A percentile compares a stretch with the other conserved stretches of the same genome.
Conservation (phyloP, 2,797 vertebrate species). For the Onychomys leucogaster region DNA sequence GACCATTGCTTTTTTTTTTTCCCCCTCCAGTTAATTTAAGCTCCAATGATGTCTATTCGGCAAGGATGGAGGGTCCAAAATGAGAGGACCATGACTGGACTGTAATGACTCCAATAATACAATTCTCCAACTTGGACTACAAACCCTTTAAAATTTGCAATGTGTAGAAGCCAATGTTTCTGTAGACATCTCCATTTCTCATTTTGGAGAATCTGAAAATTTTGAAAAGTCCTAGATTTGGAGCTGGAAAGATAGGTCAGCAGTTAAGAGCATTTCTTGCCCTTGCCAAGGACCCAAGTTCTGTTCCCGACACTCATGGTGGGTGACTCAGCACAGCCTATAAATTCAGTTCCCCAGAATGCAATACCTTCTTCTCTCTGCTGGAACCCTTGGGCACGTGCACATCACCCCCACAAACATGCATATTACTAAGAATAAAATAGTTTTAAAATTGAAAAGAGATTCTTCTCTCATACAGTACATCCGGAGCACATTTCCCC, state of each 20-base stretch:
- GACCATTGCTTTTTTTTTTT: neutral
- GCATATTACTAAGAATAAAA: neutral
- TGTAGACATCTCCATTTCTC: neutral
- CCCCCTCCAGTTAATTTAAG: neutral
- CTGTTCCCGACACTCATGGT: neutral
- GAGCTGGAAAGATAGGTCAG: neutral
- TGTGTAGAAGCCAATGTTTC: neutral
- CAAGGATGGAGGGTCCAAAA: neutral
- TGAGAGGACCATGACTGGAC: neutral
- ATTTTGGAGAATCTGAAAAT: neutral
- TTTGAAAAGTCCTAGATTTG: neutral
- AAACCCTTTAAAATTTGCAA: neutral
- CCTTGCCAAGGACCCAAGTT: neutral
- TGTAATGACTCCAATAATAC: neutral
- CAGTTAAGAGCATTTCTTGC: neutral
- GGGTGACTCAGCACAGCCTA: too few relatives aligned
- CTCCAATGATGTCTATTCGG: neutral
- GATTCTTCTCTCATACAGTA: neutral
- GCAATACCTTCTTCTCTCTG: neutral
- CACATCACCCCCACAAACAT: too few relatives aligned
- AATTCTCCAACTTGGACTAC: neutral
- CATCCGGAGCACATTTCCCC: too few relatives aligned
- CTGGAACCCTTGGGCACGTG: too few relatives aligned
- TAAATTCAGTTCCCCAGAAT: neutral
- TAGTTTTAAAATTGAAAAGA: neutral